phyloP scores from a whole-genome alignment of 1,140 invertebrate species.

The Lasaia peninsularis region DNA sequence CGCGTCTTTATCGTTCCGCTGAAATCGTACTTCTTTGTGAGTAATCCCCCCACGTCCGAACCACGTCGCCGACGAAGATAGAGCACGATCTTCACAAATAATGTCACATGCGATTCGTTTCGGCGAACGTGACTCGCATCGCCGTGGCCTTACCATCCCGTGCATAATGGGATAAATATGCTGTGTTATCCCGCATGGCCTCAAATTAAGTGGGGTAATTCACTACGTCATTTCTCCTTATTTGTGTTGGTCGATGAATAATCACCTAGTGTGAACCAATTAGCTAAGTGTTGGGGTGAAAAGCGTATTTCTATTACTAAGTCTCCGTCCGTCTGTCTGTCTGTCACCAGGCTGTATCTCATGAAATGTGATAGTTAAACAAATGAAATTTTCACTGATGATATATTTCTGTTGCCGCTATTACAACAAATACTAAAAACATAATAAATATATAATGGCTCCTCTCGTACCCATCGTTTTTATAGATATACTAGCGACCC shows the following conservation, averaged over 20 bases:
- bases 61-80: conserved; percentile 74
- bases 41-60: conserved; percentile 73
- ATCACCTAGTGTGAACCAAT: conserved; percentile 40
- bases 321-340: no score
- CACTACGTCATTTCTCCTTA: conserved; percentile 58
- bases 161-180: conserved; percentile 76
- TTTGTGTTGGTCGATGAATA: conserved; percentile 59
- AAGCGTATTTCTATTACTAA: no score
- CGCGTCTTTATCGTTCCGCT: conserved; percentile 72
- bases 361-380: no score
- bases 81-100: conserved; percentile 77
- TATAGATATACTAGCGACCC: no score
- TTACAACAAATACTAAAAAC: no score
- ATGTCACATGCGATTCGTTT: conserved; percentile 77
- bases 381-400: no score
- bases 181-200: conserved; percentile 72
- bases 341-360: no score
- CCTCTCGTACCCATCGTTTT: no score
- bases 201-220: conserved; percentile 71
- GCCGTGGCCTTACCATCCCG: conserved; percentile 57
- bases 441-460: no score
- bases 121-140: conserved; percentile 72
- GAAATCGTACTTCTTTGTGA: conserved; percentile 76
- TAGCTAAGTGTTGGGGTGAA: neutral
- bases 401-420: no score